phyloP scores from a whole-genome alignment of 2,888 invertebrate genomes.

The Andricus quercusramuli region DNA sequence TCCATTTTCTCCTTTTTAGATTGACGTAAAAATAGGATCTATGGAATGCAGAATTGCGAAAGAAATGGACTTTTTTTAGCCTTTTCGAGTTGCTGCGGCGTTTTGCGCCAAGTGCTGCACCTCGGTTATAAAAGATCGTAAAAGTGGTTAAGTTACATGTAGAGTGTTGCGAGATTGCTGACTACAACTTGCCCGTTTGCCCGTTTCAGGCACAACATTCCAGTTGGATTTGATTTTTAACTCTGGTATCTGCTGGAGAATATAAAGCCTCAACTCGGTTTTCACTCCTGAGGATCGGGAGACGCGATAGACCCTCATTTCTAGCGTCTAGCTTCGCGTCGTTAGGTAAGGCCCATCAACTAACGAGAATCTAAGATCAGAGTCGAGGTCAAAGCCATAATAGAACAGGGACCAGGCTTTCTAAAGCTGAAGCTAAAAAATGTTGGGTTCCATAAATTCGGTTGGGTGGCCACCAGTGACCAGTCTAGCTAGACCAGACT shows the following conservation, averaged over 20 bases:
- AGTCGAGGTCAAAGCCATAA: conserved; percentile 49
- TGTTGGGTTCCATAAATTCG: conserved; percentile 46
- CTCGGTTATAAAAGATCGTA: conserved; percentile 12
- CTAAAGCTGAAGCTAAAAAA: conserved; percentile 33
- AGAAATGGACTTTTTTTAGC: background rate
- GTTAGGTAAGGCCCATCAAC: conserved; percentile 45
- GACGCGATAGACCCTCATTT: background rate
- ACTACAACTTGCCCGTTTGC: conserved; percentile 1
- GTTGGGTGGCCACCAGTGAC: background rate
- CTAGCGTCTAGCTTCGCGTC: background rate
- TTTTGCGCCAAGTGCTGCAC: conserved; percentile 30
- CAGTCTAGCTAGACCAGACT: background rate
- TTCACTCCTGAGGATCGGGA: background rate
- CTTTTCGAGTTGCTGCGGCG: background rate
- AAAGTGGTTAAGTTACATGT: conserved; percentile 15
- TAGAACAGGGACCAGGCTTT: conserved; percentile 26
- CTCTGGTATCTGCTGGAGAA: conserved; percentile 1
- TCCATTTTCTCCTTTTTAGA: background rate
- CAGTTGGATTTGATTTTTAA: conserved; percentile 30
- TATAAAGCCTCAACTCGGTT: background rate
- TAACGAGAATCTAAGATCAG: conserved; percentile 54
- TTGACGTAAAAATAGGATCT: background rate
- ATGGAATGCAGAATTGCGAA: conserved; percentile 16
- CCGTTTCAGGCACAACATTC: conserved; percentile 12
- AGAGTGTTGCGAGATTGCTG: conserved; percentile 28